A percentile compares a stretch with the other conserved stretches of the same genome.
phyloP scores from a whole-genome alignment of 2,113 vertebrate genomes.

The Donacobius atricapilla region DNA sequence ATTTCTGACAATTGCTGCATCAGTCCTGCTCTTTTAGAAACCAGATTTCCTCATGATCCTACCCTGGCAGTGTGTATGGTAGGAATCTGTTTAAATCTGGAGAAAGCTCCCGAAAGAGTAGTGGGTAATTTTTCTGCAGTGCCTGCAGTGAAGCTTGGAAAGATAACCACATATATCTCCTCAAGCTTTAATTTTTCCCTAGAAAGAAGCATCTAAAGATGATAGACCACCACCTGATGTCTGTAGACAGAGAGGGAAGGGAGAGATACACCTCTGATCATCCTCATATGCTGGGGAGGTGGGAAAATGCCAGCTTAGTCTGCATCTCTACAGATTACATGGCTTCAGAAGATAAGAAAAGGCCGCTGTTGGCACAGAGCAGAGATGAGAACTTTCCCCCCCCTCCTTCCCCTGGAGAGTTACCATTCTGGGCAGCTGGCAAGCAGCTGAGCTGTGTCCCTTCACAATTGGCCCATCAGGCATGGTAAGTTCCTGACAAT shows the following conservation, averaged over 20 bases:
- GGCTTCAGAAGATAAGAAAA: background rate
- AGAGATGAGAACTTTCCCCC: background rate
- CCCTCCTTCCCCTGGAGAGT: background rate
- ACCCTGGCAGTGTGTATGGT: background rate
- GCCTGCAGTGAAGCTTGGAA: background rate
- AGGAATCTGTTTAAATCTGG: background rate
- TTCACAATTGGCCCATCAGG: background rate
- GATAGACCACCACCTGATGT: slow-evolving; percentile 1
- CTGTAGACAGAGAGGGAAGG: background rate
- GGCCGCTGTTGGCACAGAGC: background rate
- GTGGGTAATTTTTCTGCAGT: background rate
- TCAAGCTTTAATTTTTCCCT: background rate
- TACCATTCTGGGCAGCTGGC: slow-evolving; percentile 2
- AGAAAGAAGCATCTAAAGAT: background rate
- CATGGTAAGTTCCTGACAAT: slow-evolving; percentile 8
- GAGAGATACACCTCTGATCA: background rate
- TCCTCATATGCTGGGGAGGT: background rate
- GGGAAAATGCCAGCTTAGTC: background rate
- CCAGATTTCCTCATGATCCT: background rate
- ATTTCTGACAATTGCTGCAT: slow-evolving; percentile 22
- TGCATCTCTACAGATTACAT: background rate
- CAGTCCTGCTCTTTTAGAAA: slow-evolving; percentile 43
- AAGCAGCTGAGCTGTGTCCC: slow-evolving; percentile 19
- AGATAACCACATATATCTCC: background rate
- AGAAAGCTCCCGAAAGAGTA: background rate